These are phyloP conservation scores for Trogon surrucura DNA, from an alignment of 2,113 vertebrate genomes.

Conservation along the genomic window DNA sequence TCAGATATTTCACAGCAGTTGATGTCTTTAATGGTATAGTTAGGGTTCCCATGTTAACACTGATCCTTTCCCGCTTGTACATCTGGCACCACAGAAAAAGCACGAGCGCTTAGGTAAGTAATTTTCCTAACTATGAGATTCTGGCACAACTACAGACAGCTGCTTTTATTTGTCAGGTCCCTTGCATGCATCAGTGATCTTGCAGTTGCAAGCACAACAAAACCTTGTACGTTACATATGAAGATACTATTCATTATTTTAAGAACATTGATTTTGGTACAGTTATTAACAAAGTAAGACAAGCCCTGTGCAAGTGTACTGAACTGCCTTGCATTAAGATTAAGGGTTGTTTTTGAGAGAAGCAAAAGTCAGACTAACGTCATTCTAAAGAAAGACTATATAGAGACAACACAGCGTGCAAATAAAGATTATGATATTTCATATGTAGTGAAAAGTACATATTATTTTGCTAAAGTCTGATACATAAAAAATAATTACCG, in stretches of 20 bases:
- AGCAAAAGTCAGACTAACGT: background rate
- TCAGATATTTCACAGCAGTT: background rate
- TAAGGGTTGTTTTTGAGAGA: background rate
- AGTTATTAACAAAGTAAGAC: background rate
- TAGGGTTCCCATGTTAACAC: background rate
- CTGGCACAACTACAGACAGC: background rate
- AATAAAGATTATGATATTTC: background rate
- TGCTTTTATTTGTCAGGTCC: background rate
- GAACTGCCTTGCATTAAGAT: background rate
- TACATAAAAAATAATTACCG: background rate
- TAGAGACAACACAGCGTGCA: background rate
- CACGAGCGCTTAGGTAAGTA: background rate
- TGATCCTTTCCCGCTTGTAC: background rate
- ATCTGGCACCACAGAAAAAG: background rate
- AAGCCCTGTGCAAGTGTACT: background rate
- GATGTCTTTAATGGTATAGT: background rate
- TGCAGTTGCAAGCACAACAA: background rate
- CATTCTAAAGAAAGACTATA: background rate
- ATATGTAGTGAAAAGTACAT: rapidly evolving
- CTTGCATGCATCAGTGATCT: background rate
- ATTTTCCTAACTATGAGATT: background rate
- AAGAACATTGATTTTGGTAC: background rate
- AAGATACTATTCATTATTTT: background rate
- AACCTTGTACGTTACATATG: background rate
- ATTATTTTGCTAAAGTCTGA: background rate